These are phyloP conservation scores for Drosophila paramelanica DNA, from an alignment of 2,888 invertebrate species.

Conservation along the genomic window DNA sequence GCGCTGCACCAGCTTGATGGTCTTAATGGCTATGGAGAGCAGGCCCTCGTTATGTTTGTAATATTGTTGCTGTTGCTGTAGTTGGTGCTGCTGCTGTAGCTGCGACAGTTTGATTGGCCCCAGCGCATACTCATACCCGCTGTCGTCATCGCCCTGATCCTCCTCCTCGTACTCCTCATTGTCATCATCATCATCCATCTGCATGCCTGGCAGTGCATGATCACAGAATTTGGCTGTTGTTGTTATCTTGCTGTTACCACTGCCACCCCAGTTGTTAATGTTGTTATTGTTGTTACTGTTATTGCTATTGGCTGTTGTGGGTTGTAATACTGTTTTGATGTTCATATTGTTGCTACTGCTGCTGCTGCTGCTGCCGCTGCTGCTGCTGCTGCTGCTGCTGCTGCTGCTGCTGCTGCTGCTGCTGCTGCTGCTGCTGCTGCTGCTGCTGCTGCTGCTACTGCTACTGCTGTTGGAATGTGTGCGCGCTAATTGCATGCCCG, in stretches of 20 bases:
- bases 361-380: constrained; percentile 13
- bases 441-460: constrained; percentile 2
- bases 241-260: constrained; percentile 13
- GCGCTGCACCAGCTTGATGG: constrained; percentile 87
- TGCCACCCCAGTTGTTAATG: constrained; percentile 22
- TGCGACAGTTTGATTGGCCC: constrained; percentile 35
- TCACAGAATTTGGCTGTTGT: constrained; percentile 46
- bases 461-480: constrained; percentile 48
- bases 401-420: constrained; percentile 21
- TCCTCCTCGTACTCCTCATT: constrained; percentile 36
- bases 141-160: constrained; percentile 48
- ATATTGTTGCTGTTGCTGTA: constrained; percentile 30
- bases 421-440: constrained; percentile 3
- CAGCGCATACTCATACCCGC: constrained; percentile 50
- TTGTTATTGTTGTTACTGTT: constrained; percentile 31
- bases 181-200: constrained; percentile 27
- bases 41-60: constrained; percentile 84
- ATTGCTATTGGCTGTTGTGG: constrained; percentile 48
- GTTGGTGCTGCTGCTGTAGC: constrained; percentile 35
- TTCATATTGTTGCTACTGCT: constrained; percentile 29
- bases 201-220: constrained; percentile 23
- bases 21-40: constrained; percentile 88
- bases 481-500: constrained; percentile 14
- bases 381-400: constrained; percentile 22
- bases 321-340: constrained; percentile 72